Evolutionary conservation across 2,113 vertebrate species (phyloP).

Genomic region (Melanerpes formicivorus): DNA sequence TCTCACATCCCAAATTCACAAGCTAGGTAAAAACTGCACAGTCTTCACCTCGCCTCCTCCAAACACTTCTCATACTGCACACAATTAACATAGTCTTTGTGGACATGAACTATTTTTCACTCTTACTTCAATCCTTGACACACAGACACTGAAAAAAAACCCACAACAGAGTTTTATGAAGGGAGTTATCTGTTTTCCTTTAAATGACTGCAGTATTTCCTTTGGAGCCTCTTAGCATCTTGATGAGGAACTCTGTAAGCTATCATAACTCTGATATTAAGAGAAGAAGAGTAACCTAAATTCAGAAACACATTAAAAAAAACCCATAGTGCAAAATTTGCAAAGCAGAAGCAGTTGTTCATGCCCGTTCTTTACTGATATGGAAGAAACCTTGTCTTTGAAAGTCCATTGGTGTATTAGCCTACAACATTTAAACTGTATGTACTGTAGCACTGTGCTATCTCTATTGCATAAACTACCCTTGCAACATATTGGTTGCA

Average conservation of each 20-base stretch:
- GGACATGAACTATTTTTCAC: not conserved
- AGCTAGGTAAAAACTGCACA: not conserved
- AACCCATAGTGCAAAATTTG: not conserved
- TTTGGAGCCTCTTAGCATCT: not conserved
- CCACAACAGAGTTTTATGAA: not conserved
- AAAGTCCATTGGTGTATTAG: not conserved
- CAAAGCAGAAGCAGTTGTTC: not conserved
- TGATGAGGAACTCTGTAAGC: not conserved
- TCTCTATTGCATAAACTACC: not conserved
- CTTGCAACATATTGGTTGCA: not conserved
- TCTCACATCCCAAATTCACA: not conserved
- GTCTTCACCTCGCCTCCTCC: not conserved
- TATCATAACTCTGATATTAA: not conserved
- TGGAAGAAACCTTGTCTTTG: not conserved
- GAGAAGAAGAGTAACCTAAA: not conserved
- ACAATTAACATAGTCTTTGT: not conserved
- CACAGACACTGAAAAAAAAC: no score
- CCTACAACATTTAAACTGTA: not conserved
- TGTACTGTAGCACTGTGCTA: not conserved
- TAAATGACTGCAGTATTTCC: not conserved
- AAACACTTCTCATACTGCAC: not conserved
- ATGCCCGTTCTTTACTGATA: not conserved
- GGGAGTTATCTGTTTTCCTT: not conserved
- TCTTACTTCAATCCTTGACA: not conserved
- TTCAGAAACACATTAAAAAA: not conserved